Conservation (phyloP, 2,888 invertebrate species). For the Autographa gamma region DNA sequence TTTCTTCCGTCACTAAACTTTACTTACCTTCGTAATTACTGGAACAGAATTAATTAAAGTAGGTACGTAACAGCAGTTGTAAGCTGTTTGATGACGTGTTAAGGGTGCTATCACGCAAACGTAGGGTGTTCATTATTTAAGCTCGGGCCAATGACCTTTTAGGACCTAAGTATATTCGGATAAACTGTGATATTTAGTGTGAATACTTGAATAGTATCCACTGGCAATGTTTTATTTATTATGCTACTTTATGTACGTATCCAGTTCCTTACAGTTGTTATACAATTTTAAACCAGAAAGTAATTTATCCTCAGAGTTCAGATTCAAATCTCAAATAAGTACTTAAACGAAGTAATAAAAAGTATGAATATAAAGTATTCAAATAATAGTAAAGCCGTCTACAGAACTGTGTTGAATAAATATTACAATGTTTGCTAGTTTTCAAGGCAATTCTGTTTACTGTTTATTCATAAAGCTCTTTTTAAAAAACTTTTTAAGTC, state of each 20-base stretch:
- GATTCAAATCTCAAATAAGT: no score
- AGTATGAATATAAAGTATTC: background rate
- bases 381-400: slow-evolving; percentile 3
- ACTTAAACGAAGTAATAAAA: background rate
- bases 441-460: slow-evolving; percentile 28
- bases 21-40: slow-evolving; percentile 13
- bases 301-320: no score
- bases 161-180: background rate
- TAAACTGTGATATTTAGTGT: background rate
- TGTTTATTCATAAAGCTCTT: slow-evolving; percentile 47
- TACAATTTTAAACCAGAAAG: no score
- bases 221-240: no score
- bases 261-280: no score
- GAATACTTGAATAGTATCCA: background rate
- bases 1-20: background rate
- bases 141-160: slow-evolving; percentile 21
- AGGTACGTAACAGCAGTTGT: slow-evolving; percentile 36
- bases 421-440: slow-evolving; percentile 18
- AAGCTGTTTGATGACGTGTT: slow-evolving; percentile 49
- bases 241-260: no score
- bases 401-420: slow-evolving; percentile 26
- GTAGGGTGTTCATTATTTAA: slow-evolving; percentile 7
- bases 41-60: slow-evolving; percentile 32
- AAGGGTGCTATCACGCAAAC: slow-evolving; percentile 38
- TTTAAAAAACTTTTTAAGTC: slow-evolving; percentile 43